Evolutionary conservation across 1,140 invertebrate genomes (phyloP), one percentile per base, ranked within the genome.

Genomic region (Dryas iulia): DNA sequence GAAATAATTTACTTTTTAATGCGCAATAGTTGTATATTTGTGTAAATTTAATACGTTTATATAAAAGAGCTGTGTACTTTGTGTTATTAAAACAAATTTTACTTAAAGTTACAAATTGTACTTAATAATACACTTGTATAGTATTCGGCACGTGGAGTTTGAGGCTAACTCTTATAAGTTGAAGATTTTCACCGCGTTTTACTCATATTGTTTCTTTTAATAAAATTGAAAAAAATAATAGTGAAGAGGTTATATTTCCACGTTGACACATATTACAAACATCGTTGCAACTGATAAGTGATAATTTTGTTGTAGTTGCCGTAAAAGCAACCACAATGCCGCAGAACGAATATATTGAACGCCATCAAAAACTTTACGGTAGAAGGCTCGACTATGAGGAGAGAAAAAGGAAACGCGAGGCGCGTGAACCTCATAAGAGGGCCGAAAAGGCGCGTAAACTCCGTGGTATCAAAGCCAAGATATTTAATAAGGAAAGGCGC

Each of bases 311-410:
- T 89, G 84, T 91, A 90, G 86, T 91, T 89, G 87, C 83, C 86
- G 84, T 78, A 76, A 82, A 87, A 89, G 86, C 90, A 89, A 89
- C 83, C 84, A 96, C 82, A 79, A 99, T 99, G 99, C 99, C 99
- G 79, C 99, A 99, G 93, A 99, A 99, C 95, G 99, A 99, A 91
- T 98, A 99, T 92, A 99, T 99, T 92, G 99, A 99, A 80, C 94
- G 99, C 59, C 97, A 98, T 89, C 95, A 96, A 78, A 99, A 99
- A 89, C 94, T 99, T 1, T 96, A 99, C 93, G 99, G 99, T 79
- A 94, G 97, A 69, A 95, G 99, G 59, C 93, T 99, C 59, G 98
- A 99, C 94, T 98, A 99, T 95, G 97, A 99, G 92, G 99, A 99
- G 89, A 94, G 97, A 66, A 98, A 98, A 87, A 93, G 99, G 23